phyloP scores from a whole-genome alignment of 2,797 vertebrate species.

The Bryconaethiops microstoma region DNA sequence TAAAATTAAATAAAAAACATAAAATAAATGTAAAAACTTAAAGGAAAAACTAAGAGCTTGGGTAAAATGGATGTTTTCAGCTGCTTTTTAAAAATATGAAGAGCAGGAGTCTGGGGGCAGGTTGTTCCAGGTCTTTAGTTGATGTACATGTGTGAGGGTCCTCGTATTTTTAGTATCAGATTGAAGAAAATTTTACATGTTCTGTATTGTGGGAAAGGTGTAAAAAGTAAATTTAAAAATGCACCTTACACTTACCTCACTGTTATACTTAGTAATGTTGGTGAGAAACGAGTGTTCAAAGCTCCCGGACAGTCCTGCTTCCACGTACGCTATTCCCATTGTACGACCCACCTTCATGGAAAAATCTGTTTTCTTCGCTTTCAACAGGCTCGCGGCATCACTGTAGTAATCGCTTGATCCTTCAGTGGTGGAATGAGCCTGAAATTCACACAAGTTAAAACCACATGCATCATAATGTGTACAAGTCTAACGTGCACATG shows the following conservation, averaged over 20 bases:
- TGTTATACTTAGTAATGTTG: constrained; percentile 76
- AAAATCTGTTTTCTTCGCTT: constrained; percentile 61
- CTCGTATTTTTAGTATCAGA: background rate
- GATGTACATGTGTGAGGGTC: background rate
- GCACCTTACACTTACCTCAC: constrained; percentile 73
- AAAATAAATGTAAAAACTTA: too few relatives aligned
- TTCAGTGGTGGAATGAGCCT: constrained; percentile 87
- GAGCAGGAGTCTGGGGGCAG: too few relatives aligned
- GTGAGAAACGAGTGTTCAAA: constrained; percentile 57
- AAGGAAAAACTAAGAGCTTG: too few relatives aligned
- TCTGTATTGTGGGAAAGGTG: background rate
- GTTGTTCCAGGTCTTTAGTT: too few relatives aligned
- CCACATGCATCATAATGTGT: too few relatives aligned
- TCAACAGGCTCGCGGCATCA: constrained; percentile 74
- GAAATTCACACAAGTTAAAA: background rate
- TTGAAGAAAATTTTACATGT: background rate
- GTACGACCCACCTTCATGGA: constrained; percentile 56
- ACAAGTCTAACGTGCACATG: too few relatives aligned
- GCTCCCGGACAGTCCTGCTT: constrained; percentile 59
- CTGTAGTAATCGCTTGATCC: constrained; percentile 78
- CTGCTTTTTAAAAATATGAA: too few relatives aligned
- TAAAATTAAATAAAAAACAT: too few relatives aligned
- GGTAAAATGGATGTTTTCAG: too few relatives aligned
- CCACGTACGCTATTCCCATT: constrained; percentile 60
- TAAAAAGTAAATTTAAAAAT: background rate